phyloP scores from a whole-genome alignment of 2,888 invertebrate genomes.

The Eremobia ochroleuca region DNA sequence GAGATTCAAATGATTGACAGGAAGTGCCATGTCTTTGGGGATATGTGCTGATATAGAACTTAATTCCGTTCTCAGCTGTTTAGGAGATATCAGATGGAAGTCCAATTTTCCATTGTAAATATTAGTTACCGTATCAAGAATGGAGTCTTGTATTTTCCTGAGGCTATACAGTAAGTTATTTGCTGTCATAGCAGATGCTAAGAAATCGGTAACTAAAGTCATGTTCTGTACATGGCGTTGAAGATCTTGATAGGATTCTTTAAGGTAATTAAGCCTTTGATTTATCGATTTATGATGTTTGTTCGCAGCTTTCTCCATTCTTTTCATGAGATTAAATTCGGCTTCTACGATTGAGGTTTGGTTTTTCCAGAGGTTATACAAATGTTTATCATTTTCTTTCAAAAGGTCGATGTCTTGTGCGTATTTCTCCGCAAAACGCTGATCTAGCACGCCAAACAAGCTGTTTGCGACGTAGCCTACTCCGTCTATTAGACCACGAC shows the following conservation, averaged over 20 bases:
- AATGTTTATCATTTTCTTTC: constrained; percentile 1
- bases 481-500: background rate
- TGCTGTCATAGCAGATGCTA: no score
- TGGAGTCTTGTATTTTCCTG: no score
- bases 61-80: background rate
- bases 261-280: background rate
- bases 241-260: no score
- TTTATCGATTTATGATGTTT: constrained; percentile 6
- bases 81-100: no score
- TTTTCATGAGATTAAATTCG: background rate
- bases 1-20: constrained; percentile 14
- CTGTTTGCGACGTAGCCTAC: background rate
- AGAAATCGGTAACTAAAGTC: no score
- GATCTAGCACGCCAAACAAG: no score
- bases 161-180: no score
- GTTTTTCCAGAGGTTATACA: constrained; percentile 1
- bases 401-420: constrained; percentile 3
- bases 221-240: no score
- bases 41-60: constrained; percentile 18
- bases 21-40: no score
- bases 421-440: background rate
- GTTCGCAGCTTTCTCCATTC: no score
- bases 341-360: background rate
- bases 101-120: no score
- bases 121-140: no score